Base-by-base conservation (phyloP, 2,113 vertebrate genomes). In the Gorsachius goisagi region DNA sequence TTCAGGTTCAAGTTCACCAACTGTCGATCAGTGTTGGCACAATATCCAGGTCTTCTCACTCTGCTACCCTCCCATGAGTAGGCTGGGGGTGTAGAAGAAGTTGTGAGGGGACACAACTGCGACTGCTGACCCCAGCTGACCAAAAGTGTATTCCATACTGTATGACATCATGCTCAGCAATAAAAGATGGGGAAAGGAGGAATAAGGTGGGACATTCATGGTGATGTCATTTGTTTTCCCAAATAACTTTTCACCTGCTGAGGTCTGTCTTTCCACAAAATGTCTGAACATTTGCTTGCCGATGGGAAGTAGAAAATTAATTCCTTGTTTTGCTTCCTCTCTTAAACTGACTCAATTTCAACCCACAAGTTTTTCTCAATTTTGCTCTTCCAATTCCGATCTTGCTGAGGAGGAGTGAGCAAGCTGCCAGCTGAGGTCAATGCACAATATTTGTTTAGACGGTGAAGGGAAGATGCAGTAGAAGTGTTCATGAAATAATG, bases 231-330 rank as follows among this genome's bases (percentile, higher is more conserved):
- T 47, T 49, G 5, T 55, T 60, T 90, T 77, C 27, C 14, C 49
- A 77, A n/a, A 30, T n/a, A 55, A 73, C 2, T 0, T 37, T 68
- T 15, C 9, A 15, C 0, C 0, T 50, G 8, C 8, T 37, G 27
- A 72, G n/a, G 22, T 53, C 39, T 82, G 30, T 2, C 5, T 66
- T 77, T 72, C 16, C 47, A n/a, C 32, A 32, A 77, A 55, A 11
- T 37, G 17, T 21, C 20, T 28, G 50, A 13, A 47, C 7, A 28
- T 44, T 53, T 71, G 5, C 12, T 47, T 63, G 8, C 14, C 1
- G 1, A 26, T 19, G 5, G 41, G 14, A 89, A 68, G 8, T 27
- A 41, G 16, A 26, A 49, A 30, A 67, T 44, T 0, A 63, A 63
- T 50, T 45, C 24, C 17, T 52, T 60, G 9, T 11, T 71, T 69